Evolutionary conservation across 2,113 vertebrate genomes (phyloP).

Genomic region (Thymallus thymallus): DNA sequence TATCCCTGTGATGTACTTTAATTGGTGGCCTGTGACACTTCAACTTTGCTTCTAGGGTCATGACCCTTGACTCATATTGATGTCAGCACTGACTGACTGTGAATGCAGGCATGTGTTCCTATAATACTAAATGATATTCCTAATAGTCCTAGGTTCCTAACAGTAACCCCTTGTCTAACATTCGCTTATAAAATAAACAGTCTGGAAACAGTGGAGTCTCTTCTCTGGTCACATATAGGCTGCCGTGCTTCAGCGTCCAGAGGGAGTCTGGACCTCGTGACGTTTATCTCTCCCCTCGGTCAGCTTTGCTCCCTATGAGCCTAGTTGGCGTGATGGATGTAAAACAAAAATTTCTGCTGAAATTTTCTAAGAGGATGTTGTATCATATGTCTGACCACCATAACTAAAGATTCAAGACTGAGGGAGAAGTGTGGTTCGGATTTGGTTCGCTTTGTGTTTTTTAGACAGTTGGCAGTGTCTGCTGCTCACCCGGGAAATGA

Average conservation of each 20-base stretch:
- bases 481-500: constrained; percentile 29
- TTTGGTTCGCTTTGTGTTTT: constrained; percentile 20
- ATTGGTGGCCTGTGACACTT: constrained; percentile 1
- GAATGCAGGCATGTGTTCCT: not conserved
- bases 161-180: constrained; percentile 11
- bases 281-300: constrained; percentile 42
- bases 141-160: not conserved
- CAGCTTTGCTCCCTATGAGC: constrained; percentile 58
- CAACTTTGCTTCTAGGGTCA: not conserved
- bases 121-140: not conserved
- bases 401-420: constrained; percentile 25
- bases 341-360: constrained; percentile 56
- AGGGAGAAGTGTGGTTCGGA: constrained; percentile 29
- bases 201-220: constrained; percentile 36
- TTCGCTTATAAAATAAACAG: not conserved
- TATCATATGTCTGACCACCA: constrained; percentile 30
- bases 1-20: not conserved
- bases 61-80: not conserved
- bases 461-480: constrained; percentile 27
- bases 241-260: constrained; percentile 19
- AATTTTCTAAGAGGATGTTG: constrained; percentile 59
- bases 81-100: not conserved
- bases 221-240: constrained; percentile 18
- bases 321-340: constrained; percentile 51
- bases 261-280: constrained; percentile 42